phyloP scores from a whole-genome alignment of 1,140 invertebrate species.

The Drosophila tani region DNA sequence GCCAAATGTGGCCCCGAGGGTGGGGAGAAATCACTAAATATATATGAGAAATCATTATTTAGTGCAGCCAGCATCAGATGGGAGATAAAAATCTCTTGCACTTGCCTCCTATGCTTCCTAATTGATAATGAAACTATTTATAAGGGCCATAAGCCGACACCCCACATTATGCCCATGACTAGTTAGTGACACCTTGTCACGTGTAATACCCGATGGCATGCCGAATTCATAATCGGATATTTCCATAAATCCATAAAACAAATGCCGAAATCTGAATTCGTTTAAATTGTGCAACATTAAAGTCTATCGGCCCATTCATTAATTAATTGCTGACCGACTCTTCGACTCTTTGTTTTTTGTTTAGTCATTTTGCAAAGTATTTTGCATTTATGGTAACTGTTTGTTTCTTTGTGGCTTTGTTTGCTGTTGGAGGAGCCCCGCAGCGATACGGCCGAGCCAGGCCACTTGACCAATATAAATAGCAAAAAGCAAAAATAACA shows the following conservation, averaged over 20 bases:
- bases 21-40: background rate
- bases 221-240: constrained; percentile 25
- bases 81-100: constrained; percentile 11
- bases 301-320: constrained; percentile 42
- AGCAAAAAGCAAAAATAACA: constrained; percentile 41
- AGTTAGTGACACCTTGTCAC: constrained; percentile 41
- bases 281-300: constrained; percentile 75
- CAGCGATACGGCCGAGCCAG: constrained; percentile 51
- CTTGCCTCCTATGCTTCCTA: background rate
- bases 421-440: constrained; percentile 36
- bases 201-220: constrained; percentile 15
- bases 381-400: constrained; percentile 69
- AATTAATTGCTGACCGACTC: constrained; percentile 46
- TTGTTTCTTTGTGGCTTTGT: constrained; percentile 68
- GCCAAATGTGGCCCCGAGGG: background rate
- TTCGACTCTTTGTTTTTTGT: constrained; percentile 43
- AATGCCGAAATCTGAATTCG: constrained; percentile 74
- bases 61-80: background rate
- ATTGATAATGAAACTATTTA: background rate
- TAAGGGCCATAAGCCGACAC: constrained; percentile 6
- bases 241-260: constrained; percentile 39
- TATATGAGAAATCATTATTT: background rate
- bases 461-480: constrained; percentile 80
- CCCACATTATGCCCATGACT: constrained; percentile 16
- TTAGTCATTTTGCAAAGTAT: constrained; percentile 62